Percentiles rank a stretch among this genome's conserved stretches.
Evolutionary conservation across 1,140 invertebrate species (phyloP).

Genomic region (Drosophila sproati): DNA sequence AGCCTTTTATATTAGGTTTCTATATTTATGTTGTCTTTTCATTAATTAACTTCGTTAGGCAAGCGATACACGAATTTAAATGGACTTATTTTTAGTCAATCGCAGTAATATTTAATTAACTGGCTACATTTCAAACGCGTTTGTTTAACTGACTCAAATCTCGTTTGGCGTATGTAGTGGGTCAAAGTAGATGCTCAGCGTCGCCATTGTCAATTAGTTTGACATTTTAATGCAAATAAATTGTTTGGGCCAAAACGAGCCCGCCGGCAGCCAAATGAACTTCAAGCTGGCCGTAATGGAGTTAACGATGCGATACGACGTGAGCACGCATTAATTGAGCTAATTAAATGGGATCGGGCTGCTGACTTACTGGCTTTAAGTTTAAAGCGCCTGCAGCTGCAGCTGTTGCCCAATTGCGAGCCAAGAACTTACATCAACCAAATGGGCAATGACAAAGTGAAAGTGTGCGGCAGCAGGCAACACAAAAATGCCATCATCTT

Average conservation of each 20-base stretch:
- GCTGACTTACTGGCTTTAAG: constrained; percentile 48
- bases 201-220: constrained; percentile 59
- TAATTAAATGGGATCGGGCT: constrained; percentile 53
- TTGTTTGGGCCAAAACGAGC: constrained; percentile 16
- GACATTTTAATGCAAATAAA: constrained; percentile 67
- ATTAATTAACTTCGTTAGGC: not conserved
- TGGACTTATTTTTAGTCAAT: not conserved
- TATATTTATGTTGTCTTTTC: not conserved
- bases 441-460: constrained; percentile 59
- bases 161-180: constrained; percentile 20
- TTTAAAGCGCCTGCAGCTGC: constrained; percentile 34
- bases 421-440: constrained; percentile 41
- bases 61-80: not conserved
- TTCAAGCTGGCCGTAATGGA: not conserved
- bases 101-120: constrained; percentile 43
- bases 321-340: constrained; percentile 59
- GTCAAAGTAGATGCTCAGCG: constrained; percentile 25
- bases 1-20: not conserved
- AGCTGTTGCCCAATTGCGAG: constrained; percentile 40
- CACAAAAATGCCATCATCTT: constrained; percentile 57
- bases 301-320: constrained; percentile 37
- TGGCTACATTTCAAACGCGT: constrained; percentile 16
- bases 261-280: constrained; percentile 27
- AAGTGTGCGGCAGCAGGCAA: constrained; percentile 40
- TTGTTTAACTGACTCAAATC: constrained; percentile 1